These are phyloP conservation scores for Echinops telfairi DNA, from an alignment of 2,113 vertebrate genomes.

Conservation along the genomic window DNA sequence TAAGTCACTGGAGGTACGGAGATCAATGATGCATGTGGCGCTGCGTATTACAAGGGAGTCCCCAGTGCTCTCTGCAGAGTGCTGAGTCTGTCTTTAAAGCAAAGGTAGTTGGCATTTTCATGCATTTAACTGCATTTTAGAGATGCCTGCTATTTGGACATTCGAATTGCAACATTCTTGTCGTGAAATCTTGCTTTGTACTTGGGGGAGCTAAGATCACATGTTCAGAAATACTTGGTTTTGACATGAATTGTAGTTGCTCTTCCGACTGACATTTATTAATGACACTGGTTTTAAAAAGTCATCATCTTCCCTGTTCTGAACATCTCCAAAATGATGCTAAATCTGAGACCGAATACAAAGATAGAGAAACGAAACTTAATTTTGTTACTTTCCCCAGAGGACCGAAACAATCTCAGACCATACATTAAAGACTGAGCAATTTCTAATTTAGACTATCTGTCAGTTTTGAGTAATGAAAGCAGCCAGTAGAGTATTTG, in stretches of 20 bases:
- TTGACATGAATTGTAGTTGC: conserved; percentile 54
- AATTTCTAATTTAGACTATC: conserved; percentile 55
- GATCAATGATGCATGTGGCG: neutral
- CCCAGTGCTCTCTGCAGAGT: neutral
- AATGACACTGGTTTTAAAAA: conserved; percentile 40
- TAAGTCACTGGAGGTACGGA: neutral
- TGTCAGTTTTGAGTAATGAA: conserved; percentile 63
- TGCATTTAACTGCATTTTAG: conserved; percentile 37
- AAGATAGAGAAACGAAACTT: conserved; percentile 29
- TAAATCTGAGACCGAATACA: conserved; percentile 4
- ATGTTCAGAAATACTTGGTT: conserved; percentile 29
- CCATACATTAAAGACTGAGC: neutral
- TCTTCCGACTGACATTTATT: conserved; percentile 50
- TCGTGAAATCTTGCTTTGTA: conserved; percentile 39
- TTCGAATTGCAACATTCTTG: conserved; percentile 20
- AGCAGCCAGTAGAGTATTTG: conserved; percentile 59
- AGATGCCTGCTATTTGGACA: conserved; percentile 14
- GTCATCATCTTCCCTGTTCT: neutral
- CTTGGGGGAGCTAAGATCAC: neutral
- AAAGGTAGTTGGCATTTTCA: conserved; percentile 7
- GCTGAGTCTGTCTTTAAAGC: conserved; percentile 28
- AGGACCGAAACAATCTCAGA: conserved; percentile 42
- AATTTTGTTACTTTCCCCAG: conserved; percentile 42
- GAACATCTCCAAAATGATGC: conserved; percentile 35
- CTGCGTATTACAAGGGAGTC: neutral